Evolutionary conservation across 2,888 invertebrate genomes (phyloP).

Genomic region (Cetonia aurata): DNA sequence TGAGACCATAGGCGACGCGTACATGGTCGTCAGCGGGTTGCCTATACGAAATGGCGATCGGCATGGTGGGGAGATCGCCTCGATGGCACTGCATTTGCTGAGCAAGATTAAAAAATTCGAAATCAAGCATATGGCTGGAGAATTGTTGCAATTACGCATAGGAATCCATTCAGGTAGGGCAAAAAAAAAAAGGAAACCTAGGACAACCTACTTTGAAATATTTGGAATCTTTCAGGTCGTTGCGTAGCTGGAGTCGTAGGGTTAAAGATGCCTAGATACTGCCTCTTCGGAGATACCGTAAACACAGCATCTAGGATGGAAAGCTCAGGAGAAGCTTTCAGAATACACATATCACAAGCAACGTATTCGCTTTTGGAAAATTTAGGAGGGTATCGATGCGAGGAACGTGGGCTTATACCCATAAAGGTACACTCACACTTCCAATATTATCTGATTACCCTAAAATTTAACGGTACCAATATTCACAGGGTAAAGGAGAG

Average conservation of each 20-base stretch:
- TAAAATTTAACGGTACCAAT: neutral
- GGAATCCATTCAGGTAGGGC: constrained; percentile 79
- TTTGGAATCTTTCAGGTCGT: constrained; percentile 68
- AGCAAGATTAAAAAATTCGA: constrained; percentile 78
- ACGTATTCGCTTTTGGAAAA: constrained; percentile 77
- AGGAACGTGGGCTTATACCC: constrained; percentile 79
- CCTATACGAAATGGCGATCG: constrained; percentile 80
- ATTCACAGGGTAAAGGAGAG: constrained; percentile 78
- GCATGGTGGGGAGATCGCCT: constrained; percentile 85
- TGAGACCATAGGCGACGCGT: constrained; percentile 87
- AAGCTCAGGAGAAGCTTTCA: constrained; percentile 79
- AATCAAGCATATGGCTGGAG: constrained; percentile 76
- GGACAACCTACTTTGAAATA: neutral
- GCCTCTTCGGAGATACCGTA: constrained; percentile 86
- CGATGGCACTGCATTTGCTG: constrained; percentile 80
- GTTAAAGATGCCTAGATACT: constrained; percentile 86
- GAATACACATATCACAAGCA: constrained; percentile 81
- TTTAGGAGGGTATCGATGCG: constrained; percentile 79
- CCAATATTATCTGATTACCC: neutral
- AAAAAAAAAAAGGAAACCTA: neutral
- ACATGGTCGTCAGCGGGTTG: constrained; percentile 85
- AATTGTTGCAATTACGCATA: constrained; percentile 78
- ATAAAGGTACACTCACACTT: constrained; percentile 75
- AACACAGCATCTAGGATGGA: constrained; percentile 88
- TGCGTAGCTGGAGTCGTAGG: constrained; percentile 89